A percentile compares a stretch with the other conserved stretches of the same genome.
Conservation (phyloP, 2,113 vertebrate genomes). For the Gallinago undulata region DNA sequence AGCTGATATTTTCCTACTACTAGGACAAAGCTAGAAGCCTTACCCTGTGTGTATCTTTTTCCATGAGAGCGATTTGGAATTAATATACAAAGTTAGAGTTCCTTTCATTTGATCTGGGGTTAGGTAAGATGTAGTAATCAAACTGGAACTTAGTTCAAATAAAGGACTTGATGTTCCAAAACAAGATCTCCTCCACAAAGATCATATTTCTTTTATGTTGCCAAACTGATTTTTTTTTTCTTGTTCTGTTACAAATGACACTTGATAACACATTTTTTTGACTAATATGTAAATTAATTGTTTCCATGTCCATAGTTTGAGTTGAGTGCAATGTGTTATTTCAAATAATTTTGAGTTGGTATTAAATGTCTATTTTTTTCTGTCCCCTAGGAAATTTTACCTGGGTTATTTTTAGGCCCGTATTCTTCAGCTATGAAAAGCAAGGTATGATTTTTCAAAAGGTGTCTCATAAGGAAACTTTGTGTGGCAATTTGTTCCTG, state of each 20-base stretch:
- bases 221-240: background rate
- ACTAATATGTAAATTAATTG: background rate
- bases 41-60: background rate
- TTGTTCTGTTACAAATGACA: background rate
- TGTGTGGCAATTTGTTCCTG: background rate
- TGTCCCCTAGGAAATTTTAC: conserved; percentile 90
- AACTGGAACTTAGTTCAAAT: background rate
- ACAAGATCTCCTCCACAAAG: background rate
- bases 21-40: background rate
- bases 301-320: background rate
- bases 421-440: conserved; percentile 99
- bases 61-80: background rate
- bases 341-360: background rate
- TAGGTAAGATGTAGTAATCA: background rate
- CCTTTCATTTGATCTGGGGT: background rate
- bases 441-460: conserved; percentile 82
- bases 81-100: background rate
- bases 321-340: background rate
- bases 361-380: conserved; percentile 12
- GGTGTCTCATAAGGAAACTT: background rate
- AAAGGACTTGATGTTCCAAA: background rate
- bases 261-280: background rate
- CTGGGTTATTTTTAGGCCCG: conserved; percentile 96
- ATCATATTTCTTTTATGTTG: conserved; percentile 11
- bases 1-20: background rate